Base-by-base conservation (phyloP, 1,140 invertebrate genomes). In the Lepidurus couesii region DNA sequence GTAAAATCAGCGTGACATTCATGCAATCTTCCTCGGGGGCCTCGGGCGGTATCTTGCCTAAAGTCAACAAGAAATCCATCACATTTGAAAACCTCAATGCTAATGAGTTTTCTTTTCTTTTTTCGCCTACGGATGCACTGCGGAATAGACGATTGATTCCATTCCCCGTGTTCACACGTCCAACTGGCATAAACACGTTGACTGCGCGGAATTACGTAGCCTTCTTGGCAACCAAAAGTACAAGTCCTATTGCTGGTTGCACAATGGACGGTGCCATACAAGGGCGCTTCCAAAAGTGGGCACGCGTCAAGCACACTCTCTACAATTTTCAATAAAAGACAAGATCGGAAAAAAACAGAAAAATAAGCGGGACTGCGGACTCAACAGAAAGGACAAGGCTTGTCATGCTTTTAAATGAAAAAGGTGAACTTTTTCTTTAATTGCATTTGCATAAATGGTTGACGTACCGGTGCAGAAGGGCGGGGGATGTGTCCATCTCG, bases 401-500 rank as follows among this genome's bases (percentile, higher is more conserved):
- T 34, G 34, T 34, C 34, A 34, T 34, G 34, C 34, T 34, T 34
- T 34, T 34, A 34, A 34, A 34, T 4, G 34, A 34, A 34, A 34
- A 34, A 34, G 34, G 34, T 34, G 34, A 34, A 34, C 8, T 13
- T 65, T 21, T 65, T 65, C 6, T 65, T n/a, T n/a, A 65, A 65
- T 7, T 47, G 53, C 53, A 21, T 16, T 7, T n/a, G 53, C 8
- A 65, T 65, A 13, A 21, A 7, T 65, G 34, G 53, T 16, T 16
- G 53, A n/a, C 53, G 6, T 65, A 65, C 53, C 53, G 8, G 21
- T 21, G 13, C 53, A 65, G 21, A 65, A 65, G 21, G 53, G 53
- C 53, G 53, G 53, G 21, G 53, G 53, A 65, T 65, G 53, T 65
- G 53, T 65, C 53, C 53, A 65, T 65, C 53, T 65, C 21, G 53